These are phyloP conservation scores for Zygaena filipendulae DNA, from an alignment of 2,888 invertebrate species.

Conservation along the genomic window DNA sequence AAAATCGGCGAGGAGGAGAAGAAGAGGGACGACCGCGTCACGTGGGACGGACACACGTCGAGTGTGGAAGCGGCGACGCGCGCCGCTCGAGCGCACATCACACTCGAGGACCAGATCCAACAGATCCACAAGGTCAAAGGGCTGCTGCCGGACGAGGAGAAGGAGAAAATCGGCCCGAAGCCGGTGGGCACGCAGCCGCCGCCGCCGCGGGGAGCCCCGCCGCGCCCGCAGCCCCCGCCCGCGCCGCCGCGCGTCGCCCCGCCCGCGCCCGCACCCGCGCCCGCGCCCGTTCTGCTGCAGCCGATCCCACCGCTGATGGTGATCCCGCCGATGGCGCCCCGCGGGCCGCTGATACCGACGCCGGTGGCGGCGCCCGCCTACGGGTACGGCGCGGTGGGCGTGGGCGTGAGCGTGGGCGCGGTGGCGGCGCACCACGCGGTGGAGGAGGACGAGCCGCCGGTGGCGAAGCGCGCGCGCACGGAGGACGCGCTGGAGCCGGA, in stretches of 20 bases:
- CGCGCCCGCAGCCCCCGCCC: conserved; percentile 20
- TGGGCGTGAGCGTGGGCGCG: conserved; percentile 22
- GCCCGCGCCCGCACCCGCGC: conserved; percentile 20
- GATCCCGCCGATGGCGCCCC: conserved; percentile 50
- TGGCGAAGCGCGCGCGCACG: conserved; percentile 87
- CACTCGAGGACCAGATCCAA: conserved; percentile 96
- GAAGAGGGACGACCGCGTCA: conserved; percentile 90
- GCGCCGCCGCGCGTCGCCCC: conserved; percentile 15
- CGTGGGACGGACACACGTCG: conserved; percentile 98
- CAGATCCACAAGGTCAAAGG: conserved; percentile 96
- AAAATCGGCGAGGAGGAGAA: conserved; percentile 94
- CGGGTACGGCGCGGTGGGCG: conserved; percentile 33
- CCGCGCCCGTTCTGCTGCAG: conserved; percentile 31
- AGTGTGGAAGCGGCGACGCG: conserved; percentile 96
- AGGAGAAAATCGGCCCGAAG: conserved; percentile 96
- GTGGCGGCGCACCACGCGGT: conserved; percentile 19
- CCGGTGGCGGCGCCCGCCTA: conserved; percentile 35
- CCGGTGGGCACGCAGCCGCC: conserved; percentile 57
- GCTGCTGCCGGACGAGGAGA: conserved; percentile 93
- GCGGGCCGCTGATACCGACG: conserved; percentile 47
- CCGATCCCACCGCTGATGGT: conserved; percentile 65
- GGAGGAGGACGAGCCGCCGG: conserved; percentile 82
- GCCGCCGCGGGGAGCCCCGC: conserved; percentile 22
- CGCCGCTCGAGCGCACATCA: conserved; percentile 94
- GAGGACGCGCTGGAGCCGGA: conserved; percentile 96